These are phyloP conservation scores for Hippocampus comes DNA, from an alignment of 2,113 vertebrate species.

Conservation along the genomic window DNA sequence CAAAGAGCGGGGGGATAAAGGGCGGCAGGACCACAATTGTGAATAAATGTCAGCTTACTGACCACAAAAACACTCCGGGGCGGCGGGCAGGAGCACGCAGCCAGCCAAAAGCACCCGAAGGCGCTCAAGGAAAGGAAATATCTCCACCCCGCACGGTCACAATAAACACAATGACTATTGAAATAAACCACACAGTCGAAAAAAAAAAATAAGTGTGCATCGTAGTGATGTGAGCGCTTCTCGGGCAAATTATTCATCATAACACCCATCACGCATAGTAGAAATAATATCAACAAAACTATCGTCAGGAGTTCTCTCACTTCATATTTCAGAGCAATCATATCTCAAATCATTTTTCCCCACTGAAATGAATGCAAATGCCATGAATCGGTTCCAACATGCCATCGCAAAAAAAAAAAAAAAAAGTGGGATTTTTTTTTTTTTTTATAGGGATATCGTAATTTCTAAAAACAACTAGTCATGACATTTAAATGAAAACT, in stretches of 20 bases:
- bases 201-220: not conserved
- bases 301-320: too few relatives aligned
- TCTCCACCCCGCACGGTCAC: not conserved
- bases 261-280: not conserved
- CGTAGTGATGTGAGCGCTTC: too few relatives aligned
- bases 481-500: too few relatives aligned
- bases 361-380: not conserved
- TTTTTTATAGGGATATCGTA: too few relatives aligned
- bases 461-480: too few relatives aligned
- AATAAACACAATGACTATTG: not conserved
- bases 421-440: too few relatives aligned
- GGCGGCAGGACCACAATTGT: constrained; percentile 14
- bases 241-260: not conserved
- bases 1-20: constrained; percentile 1
- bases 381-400: not conserved
- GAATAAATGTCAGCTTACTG: constrained; percentile 40
- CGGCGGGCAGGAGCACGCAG: not conserved
- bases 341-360: not conserved
- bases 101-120: not conserved
- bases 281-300: not conserved
- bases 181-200: not conserved
- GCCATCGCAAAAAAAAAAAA: too few relatives aligned
- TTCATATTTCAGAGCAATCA: not conserved
- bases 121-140: not conserved
- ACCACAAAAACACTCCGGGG: constrained; percentile 10